Evolutionary conservation across 2,888 invertebrate genomes (phyloP).

Genomic region (Omphaloscelis lunosa): DNA sequence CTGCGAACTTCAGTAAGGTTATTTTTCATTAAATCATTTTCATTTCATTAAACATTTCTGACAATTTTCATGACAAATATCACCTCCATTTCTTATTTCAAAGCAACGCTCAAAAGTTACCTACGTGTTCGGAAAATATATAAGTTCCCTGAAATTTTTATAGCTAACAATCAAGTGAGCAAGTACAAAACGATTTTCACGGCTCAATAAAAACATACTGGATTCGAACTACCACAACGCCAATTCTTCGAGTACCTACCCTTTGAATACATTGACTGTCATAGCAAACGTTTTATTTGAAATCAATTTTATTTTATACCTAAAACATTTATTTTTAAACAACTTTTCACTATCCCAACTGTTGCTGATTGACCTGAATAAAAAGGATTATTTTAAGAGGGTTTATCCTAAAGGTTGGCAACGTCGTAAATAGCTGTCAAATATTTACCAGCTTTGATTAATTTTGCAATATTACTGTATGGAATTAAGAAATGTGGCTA

Average conservation of each 20-base stretch:
- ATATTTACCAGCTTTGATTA: too few relatives aligned
- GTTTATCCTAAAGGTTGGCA: too few relatives aligned
- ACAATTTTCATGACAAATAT: not conserved
- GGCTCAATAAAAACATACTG: slow-evolving; percentile 15
- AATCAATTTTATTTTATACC: not conserved
- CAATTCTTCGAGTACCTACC: slow-evolving; percentile 5
- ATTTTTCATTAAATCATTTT: not conserved
- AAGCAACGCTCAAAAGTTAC: not conserved
- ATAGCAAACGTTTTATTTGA: slow-evolving; percentile 9
- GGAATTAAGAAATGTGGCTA: too few relatives aligned
- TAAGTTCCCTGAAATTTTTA: not conserved
- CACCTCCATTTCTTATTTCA: not conserved
- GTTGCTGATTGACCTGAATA: not conserved
- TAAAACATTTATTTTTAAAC: not conserved
- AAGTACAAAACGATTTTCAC: not conserved
- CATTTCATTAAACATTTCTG: not conserved
- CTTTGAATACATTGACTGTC: slow-evolving; percentile 7
- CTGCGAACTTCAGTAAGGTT: not conserved
- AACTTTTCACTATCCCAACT: not conserved
- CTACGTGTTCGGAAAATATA: too few relatives aligned
- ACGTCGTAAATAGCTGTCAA: too few relatives aligned
- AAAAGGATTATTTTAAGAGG: too few relatives aligned
- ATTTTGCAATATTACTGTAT: too few relatives aligned
- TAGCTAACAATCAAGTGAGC: not conserved
- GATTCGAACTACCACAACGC: slow-evolving; percentile 5